Base-by-base conservation (phyloP, 1,140 invertebrate genomes). In the Cydia strobilella region DNA sequence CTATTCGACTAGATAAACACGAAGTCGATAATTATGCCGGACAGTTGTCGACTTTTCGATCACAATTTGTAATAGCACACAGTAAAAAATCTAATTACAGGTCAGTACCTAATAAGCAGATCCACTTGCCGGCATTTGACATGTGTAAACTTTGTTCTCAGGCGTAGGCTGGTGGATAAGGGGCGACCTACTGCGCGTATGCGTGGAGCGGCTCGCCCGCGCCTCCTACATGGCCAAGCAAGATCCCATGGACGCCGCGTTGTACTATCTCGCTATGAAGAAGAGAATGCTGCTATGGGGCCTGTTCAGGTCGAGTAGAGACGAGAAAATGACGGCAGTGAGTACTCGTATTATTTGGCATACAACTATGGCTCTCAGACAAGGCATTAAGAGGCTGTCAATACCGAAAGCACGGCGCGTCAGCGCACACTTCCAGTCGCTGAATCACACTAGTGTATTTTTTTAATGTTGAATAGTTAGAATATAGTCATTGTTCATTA, bases 261-360 rank as follows among this genome's bases (percentile, higher is more conserved):
- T 99, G 12, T 99, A 98, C 90, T 99, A 99, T 90, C 93, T 99
- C 72, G 99, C 99, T 4, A 98, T 99, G 98, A 99, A 97, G 88
- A 99, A 99, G 94, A 99, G 99, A 85, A 98, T 96, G 84, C 93
- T 99, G 6, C 95, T 99, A 0, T 99, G 98, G 97, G 99, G 98
- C 3, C 90, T 99, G 4, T 99, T 98, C 91, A 93, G 98, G 76
- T 98, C 96, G 2, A 96, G 97, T 73, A 91, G 96, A 10, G 97
- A 99, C 85, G 96, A 97, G 10, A 96, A 97, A 83, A 99, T 99
- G 98, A 97, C 97, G 0, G 90, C 94, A 3, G 93, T 93, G 74
- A 80, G 84, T 78, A n/a, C n/a, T n/a, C n/a, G n/a, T n/a, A 59
- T 74, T 39, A 39, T 39, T 39, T 1, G 9, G 35, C 35, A 39